A percentile compares a stretch with the other conserved stretches of the same genome.
These are phyloP conservation scores for Aricia artaxerxes DNA, from an alignment of 2,888 invertebrate species.

Conservation along the genomic window DNA sequence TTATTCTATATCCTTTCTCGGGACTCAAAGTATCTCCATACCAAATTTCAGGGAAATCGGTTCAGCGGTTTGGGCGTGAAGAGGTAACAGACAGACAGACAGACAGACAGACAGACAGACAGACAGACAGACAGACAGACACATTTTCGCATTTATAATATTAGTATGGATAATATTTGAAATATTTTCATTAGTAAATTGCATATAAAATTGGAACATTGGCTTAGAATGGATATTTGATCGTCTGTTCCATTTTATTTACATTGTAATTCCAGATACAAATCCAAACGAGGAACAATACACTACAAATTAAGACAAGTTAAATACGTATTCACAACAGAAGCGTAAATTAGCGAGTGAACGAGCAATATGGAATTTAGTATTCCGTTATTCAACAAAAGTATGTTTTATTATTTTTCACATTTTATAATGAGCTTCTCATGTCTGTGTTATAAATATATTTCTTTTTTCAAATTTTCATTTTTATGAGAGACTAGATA, in stretches of 20 bases:
- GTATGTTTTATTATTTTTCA: constrained; percentile 3
- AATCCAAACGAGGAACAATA: neutral
- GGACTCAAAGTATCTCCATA: too few relatives aligned
- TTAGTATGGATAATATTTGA: too few relatives aligned
- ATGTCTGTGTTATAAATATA: neutral
- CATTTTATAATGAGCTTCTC: neutral
- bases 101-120: too few relatives aligned
- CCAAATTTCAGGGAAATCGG: too few relatives aligned
- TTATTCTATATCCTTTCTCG: too few relatives aligned
- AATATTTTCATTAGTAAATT: too few relatives aligned
- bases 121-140: too few relatives aligned
- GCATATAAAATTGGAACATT: too few relatives aligned
- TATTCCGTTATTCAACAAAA: neutral
- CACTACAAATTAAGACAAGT: constrained; percentile 1
- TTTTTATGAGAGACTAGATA: neutral
- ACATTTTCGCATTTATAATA: too few relatives aligned
- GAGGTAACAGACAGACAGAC: too few relatives aligned
- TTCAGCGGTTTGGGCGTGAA: too few relatives aligned
- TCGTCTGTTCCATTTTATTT: neutral
- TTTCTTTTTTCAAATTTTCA: neutral
- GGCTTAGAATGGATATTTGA: neutral
- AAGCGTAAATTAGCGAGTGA: constrained; percentile 1
- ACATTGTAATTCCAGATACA: neutral
- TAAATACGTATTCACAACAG: constrained; percentile 13
- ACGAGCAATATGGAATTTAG: neutral